phyloP scores from a whole-genome alignment of 2,113 vertebrate genomes.

The Oceanites oceanicus region DNA sequence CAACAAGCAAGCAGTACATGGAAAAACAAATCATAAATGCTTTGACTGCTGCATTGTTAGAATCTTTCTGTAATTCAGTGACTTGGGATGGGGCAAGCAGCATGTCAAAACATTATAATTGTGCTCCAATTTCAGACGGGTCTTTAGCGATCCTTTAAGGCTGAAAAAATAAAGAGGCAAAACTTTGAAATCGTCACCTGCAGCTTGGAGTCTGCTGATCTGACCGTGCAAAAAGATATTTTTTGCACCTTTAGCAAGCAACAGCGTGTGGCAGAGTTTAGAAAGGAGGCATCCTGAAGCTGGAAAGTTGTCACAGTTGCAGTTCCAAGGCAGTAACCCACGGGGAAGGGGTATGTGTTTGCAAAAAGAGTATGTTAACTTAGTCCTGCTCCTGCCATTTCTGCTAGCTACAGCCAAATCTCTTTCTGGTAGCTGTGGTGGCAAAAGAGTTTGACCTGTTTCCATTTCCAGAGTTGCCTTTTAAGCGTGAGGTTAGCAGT shows the following conservation, averaged over 20 bases:
- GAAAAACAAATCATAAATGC: neutral
- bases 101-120: neutral
- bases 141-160: neutral
- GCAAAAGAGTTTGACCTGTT: neutral
- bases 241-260: neutral
- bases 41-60: neutral
- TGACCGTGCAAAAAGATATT: neutral
- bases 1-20: neutral
- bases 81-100: neutral
- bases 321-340: neutral
- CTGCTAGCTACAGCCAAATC: neutral
- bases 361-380: neutral
- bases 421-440: neutral
- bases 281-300: neutral
- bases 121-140: neutral
- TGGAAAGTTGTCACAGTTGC: neutral
- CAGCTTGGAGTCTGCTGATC: neutral
- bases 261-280: neutral
- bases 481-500: neutral
- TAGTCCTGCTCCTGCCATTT: neutral
- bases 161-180: neutral
- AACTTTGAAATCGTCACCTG: too few species aligned
- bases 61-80: neutral
- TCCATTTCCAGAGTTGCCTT: neutral
- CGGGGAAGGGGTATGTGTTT: neutral